Conservation (phyloP, 1,140 invertebrate genomes). For the Choristoneura fumiferana region DNA sequence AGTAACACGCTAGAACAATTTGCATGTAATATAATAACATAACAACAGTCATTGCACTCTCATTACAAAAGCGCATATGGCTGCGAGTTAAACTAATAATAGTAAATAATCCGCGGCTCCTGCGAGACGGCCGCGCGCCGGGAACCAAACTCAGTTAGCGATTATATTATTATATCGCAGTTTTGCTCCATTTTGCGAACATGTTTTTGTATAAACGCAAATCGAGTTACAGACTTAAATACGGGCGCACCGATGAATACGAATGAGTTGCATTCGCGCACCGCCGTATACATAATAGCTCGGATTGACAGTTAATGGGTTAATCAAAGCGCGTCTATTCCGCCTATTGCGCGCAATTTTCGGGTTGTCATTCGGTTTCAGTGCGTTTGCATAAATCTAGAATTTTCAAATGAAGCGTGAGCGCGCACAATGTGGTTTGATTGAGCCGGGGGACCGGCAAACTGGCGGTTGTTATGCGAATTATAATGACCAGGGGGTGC, state of each 20-base stretch:
- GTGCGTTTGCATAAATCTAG: slow-evolving; percentile 6
- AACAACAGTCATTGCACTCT: background rate
- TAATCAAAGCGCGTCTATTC: slow-evolving; percentile 1
- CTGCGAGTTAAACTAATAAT: slow-evolving; percentile 4
- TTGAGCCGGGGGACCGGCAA: no score
- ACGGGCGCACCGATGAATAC: slow-evolving; percentile 17
- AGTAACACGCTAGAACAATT: no score
- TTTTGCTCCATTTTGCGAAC: slow-evolving; percentile 43
- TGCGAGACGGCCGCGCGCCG: slow-evolving; percentile 24
- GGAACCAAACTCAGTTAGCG: slow-evolving; percentile 54
- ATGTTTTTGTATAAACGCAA: slow-evolving; percentile 33
- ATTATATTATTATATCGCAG: slow-evolving; percentile 46
- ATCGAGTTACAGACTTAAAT: slow-evolving; percentile 30
- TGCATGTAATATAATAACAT: no score
- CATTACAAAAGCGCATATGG: background rate
- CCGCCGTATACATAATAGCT: slow-evolving; percentile 20
- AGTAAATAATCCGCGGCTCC: slow-evolving; percentile 30
- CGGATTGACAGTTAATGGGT: slow-evolving; percentile 20
- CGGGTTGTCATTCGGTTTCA: slow-evolving; percentile 11
- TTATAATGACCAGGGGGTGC: no score
- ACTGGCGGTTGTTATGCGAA: no score
- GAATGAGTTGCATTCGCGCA: background rate
- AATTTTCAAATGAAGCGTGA: background rate
- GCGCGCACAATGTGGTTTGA: no score
- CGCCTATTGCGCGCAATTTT: slow-evolving; percentile 8